phyloP scores from a whole-genome alignment of 2,888 invertebrate species.

The Allacma fusca region DNA sequence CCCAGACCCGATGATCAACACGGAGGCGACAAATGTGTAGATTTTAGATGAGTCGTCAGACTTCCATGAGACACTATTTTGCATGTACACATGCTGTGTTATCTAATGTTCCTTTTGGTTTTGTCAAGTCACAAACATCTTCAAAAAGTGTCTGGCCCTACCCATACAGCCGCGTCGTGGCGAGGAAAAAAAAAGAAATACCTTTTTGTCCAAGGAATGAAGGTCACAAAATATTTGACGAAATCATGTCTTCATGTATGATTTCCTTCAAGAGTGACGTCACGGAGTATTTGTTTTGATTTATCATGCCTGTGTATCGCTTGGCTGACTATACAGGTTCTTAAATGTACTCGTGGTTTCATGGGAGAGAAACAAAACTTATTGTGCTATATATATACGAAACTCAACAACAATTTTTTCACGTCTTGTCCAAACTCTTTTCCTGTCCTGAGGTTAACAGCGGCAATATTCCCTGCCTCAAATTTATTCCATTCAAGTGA shows the following conservation, averaged over 20 bases:
- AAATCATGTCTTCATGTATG: not conserved
- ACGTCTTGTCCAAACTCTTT: not conserved
- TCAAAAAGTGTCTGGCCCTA: conserved; percentile 17
- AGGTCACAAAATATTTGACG: conserved; percentile 4
- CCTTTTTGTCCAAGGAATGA: conserved; percentile 13
- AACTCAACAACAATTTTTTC: not conserved
- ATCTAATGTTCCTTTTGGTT: no score
- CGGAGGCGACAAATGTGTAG: no score
- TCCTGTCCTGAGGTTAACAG: not conserved
- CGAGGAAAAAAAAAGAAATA: not conserved
- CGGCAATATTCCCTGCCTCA: not conserved
- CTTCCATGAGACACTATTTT: no score
- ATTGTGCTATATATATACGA: no score
- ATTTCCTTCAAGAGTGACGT: not conserved
- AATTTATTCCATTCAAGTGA: conserved; percentile 2
- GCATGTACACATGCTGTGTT: no score
- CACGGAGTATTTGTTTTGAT: not conserved
- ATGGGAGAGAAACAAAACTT: no score
- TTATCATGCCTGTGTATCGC: not conserved
- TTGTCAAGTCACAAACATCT: no score
- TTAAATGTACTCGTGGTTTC: no score
- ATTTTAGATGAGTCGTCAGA: no score
- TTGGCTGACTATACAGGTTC: no score
- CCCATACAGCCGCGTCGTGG: not conserved
- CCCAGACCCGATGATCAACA: no score